These are phyloP conservation scores for Lordiphosa stackelbergi DNA, from an alignment of 1,140 invertebrate species.

Conservation along the genomic window DNA sequence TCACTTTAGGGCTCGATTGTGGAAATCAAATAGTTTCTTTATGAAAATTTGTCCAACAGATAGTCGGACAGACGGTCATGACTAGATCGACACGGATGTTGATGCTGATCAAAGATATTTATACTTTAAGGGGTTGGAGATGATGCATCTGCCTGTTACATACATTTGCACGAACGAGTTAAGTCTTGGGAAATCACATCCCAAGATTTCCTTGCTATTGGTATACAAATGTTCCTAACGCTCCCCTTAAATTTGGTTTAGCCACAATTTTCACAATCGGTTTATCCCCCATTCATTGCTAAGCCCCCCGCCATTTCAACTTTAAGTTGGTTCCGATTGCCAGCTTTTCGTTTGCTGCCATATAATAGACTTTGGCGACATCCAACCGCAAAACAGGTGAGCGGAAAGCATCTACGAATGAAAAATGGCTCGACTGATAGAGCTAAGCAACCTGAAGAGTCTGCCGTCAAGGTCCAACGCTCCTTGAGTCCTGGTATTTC, in stretches of 20 bases:
- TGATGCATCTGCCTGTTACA: too few species aligned
- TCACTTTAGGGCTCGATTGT: too few species aligned
- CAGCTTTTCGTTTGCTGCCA: constrained; percentile 30
- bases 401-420: constrained; percentile 38
- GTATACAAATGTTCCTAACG: too few species aligned
- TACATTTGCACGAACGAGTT: background rate
- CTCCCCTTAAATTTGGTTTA: constrained; percentile 4
- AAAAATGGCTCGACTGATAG: constrained; percentile 62
- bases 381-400: constrained; percentile 35
- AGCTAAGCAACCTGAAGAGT: constrained; percentile 42
- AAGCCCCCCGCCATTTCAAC: constrained; percentile 14
- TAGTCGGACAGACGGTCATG: too few species aligned
- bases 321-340: constrained; percentile 20
- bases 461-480: background rate
- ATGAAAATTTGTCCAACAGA: too few species aligned
- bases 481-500: constrained; percentile 22
- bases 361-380: constrained; percentile 60
- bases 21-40: too few species aligned
- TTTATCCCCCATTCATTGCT: constrained; percentile 7
- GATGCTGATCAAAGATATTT: too few species aligned
- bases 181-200: too few species aligned
- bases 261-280: constrained; percentile 8
- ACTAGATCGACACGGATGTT: too few species aligned
- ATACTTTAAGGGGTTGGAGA: too few species aligned
- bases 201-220: too few species aligned